Conservation (phyloP, 2,797 vertebrate genomes). For the Thamnophis elegans region DNA sequence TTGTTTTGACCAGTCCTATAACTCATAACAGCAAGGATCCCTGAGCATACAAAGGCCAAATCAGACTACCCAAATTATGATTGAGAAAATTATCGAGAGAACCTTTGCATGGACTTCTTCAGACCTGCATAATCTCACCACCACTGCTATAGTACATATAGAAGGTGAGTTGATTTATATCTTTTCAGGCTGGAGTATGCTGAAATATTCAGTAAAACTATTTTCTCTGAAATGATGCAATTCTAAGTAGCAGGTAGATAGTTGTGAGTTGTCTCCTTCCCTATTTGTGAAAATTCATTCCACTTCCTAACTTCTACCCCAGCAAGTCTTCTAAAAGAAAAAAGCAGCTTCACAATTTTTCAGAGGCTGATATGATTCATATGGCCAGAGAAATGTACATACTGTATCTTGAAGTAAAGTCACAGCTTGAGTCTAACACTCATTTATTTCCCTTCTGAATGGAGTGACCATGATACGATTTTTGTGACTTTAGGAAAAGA, state of each 20-base stretch:
- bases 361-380: neutral
- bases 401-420: neutral
- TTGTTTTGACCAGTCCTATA: neutral
- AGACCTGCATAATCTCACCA: neutral
- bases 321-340: neutral
- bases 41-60: neutral
- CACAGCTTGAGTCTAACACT: neutral
- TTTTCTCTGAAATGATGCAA: neutral
- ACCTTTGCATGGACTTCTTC: neutral
- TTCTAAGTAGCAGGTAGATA: neutral
- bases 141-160: neutral
- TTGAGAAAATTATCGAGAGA: neutral
- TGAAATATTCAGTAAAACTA: neutral
- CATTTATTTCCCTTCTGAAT: neutral
- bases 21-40: neutral
- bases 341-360: neutral
- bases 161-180: neutral
- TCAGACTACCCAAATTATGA: neutral
- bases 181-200: neutral
- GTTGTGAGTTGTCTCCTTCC: neutral
- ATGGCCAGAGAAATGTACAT: neutral
- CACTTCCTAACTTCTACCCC: neutral
- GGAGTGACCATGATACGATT: neutral
- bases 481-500: neutral
- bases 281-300: neutral